Evolutionary conservation across 1,140 invertebrate genomes (phyloP), one percentile per base, ranked within the genome.

Genomic region (Dinoponera quadriceps): DNA sequence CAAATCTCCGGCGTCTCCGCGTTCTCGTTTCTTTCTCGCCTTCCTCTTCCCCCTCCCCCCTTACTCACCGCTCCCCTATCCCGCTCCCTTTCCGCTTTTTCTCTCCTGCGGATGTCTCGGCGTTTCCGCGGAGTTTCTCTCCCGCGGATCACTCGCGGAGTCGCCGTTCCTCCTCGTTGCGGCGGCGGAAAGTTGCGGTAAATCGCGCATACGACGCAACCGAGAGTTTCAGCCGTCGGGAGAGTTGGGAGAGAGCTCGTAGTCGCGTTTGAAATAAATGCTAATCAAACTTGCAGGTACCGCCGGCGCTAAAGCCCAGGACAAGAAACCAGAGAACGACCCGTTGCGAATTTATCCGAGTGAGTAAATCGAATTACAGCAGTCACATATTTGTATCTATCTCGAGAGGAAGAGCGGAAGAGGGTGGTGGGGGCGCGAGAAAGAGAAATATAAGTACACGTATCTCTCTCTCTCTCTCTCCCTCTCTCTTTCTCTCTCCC

Each of bases 331-430:
- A 0, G 25, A 82, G 1, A 72, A 84, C 3, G 86, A 91, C 78
- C 25, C 90, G n/a, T 84, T 90, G 59, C 86, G 83, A 75, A 73
- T 93, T 89, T 93, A 93, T 88, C 89, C 92, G 13, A 92, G 92
- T 93, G 80, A 92, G 92, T 88, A 88, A 60, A 72, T 75, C 25
- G 27, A 77, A 59, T 86, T 81, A 66, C 62, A 63, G 22, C 49
- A n/a, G 74, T 63, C 25, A 29, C 27, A 62, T 62, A 85, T 85
- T 83, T 83, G 73, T 85, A 85, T 69, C 69, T 57, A 49, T 2
- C 29, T 20, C 16, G 9, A 7, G 59, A 74, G 68, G 33, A 65
- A 33, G 33, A 33, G 7, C 33, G 33, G 7, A 33, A 33, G 33
- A 33, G 33, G 7, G 7, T 2, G 33, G 7, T 2, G 33, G 33